Evolutionary conservation across 2,888 invertebrate species (phyloP).

Genomic region (Caenorhabditis wallacei): DNA sequence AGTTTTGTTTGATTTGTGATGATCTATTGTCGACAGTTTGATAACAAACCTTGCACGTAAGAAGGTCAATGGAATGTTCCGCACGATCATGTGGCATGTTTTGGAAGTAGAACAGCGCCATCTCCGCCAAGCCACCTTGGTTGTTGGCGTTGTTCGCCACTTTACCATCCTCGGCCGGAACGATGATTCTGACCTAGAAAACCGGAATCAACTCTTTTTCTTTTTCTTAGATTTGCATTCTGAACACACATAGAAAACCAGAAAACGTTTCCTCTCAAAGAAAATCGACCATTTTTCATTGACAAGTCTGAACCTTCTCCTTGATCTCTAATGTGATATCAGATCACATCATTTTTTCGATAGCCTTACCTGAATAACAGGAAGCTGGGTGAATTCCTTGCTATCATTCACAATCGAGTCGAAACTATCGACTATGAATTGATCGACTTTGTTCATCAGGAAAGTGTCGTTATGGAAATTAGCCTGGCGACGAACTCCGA

Average conservation of each 20-base stretch:
- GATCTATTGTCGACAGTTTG: neutral
- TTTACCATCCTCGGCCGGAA: conserved; percentile 68
- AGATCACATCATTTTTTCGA: conserved; percentile 8
- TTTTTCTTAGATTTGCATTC: conserved; percentile 1
- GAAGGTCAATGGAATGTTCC: conserved; percentile 76
- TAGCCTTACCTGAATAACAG: conserved; percentile 78
- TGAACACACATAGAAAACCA: conserved; percentile 12
- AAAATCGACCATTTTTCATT: conserved; percentile 31
- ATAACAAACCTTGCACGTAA: conserved; percentile 74
- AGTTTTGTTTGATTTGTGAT: too few species aligned
- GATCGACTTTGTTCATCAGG: conserved; percentile 79
- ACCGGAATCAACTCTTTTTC: neutral
- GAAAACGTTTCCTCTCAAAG: conserved; percentile 10
- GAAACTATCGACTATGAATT: conserved; percentile 79
- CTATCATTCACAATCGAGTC: conserved; percentile 76
- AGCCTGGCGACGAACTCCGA: conserved; percentile 83
- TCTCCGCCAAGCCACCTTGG: conserved; percentile 72
- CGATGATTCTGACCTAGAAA: conserved; percentile 76
- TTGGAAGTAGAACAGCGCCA: conserved; percentile 78
- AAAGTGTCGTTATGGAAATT: conserved; percentile 81
- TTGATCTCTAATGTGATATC: conserved; percentile 34
- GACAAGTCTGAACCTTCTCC: conserved; percentile 31
- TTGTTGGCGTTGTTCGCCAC: conserved; percentile 53
- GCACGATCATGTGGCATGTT: conserved; percentile 73
- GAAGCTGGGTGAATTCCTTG: conserved; percentile 81